phyloP scores from a whole-genome alignment of 2,113 vertebrate genomes.

The Corvus moneduloides region DNA sequence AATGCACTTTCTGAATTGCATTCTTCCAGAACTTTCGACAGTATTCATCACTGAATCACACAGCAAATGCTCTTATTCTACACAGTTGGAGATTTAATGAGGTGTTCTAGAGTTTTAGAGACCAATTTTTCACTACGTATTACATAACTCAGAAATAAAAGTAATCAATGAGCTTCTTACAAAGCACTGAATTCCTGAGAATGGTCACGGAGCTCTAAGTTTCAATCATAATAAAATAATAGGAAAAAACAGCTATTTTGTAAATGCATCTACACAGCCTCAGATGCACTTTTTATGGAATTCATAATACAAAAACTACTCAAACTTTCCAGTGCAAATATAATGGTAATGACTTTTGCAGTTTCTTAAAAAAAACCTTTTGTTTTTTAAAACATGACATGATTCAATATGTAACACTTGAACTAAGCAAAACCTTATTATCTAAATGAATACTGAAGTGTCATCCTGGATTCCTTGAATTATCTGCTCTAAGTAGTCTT shows the following conservation, averaged over 20 bases:
- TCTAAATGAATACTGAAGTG: not conserved
- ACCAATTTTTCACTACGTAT: not conserved
- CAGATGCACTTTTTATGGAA: not conserved
- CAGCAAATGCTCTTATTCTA: not conserved
- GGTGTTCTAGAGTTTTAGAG: not conserved
- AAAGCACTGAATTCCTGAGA: not conserved
- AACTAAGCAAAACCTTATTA: not conserved
- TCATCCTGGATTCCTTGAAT: not conserved
- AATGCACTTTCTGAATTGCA: not conserved
- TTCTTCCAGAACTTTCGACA: not conserved
- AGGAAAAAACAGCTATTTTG: not conserved
- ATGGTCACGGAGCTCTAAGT: not conserved
- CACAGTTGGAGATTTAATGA: not conserved
- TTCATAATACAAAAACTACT: not conserved
- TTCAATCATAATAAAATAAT: not conserved
- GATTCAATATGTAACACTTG: not conserved
- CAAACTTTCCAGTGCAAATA: not conserved
- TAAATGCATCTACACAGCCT: not conserved
- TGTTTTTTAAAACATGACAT: not conserved
- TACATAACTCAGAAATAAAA: not conserved
- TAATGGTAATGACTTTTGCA: not conserved
- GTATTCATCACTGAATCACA: not conserved
- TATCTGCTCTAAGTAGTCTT: not conserved
- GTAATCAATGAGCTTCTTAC: not conserved
- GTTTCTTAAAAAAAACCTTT: not conserved